Base-by-base conservation (phyloP, 2,113 vertebrate genomes). In the Corydoras maculifer region DNA sequence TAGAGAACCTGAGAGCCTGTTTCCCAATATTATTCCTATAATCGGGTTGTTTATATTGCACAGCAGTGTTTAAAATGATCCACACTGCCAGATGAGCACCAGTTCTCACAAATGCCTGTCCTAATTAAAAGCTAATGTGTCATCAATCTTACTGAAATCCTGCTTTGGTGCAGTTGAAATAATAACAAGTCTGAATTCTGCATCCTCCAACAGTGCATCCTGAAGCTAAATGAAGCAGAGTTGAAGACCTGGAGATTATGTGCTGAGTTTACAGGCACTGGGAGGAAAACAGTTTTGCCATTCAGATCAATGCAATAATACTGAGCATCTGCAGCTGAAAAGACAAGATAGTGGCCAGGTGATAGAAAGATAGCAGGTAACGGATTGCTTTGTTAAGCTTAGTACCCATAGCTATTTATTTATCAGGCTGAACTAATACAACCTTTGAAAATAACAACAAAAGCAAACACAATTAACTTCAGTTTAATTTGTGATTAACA, bases 251-350 rank as follows among this genome's bases (percentile, higher is more conserved):
- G 13, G 30, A 58, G 49, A 32, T 62, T 30, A 48, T 8, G 6
- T 25, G 64, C 30, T 30, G 50, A 62, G 15, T 25, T n/a, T 8
- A 62, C 57, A 55, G 43, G 51, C 25, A 48, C 25, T 29, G 49
- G 15, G 5, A 54, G 64, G 29, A 67, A 12, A 53, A 58, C 30
- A 61, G 12, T 67, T 32, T 50, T 65, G 25, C 9, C 12, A 25
- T 58, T 66, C n/a, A 53, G 48, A 62, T 67, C 48, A 67, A 67
- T 67, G 63, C 72, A 62, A 57, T 68, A 62, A 74, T 68, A 30
- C 29, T 43, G 25, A 62, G 54, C 53, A 60, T 53, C 63, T 53
- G 57, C 71, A 53, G 55, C 31, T 35, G 35, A 5, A 18, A 49
- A 58, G 55, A 18, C 50, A 6, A n/a, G 64, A 65, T 14, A n/a